phyloP scores from a whole-genome alignment of 2,113 vertebrate species.

The Fukomys damarensis region DNA sequence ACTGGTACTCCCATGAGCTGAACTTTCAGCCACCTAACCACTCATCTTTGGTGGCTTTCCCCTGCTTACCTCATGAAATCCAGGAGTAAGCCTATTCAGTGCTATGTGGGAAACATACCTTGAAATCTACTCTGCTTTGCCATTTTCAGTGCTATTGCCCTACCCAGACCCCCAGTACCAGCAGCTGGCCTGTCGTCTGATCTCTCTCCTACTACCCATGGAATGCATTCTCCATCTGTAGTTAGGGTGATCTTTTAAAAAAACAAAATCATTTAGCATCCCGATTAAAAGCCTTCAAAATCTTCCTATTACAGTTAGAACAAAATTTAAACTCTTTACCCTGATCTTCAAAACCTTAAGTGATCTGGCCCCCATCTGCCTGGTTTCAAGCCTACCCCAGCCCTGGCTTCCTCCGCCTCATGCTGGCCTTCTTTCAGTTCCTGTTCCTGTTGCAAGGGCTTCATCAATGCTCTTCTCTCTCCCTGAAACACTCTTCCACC shows the following conservation, averaged over 20 bases:
- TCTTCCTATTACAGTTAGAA: slow-evolving; percentile 25
- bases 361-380: not conserved
- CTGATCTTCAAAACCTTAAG: not conserved
- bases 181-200: not conserved
- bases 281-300: not conserved
- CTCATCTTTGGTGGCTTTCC: not conserved
- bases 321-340: not conserved
- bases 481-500: not conserved
- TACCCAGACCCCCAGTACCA: not conserved
- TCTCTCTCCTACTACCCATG: not conserved
- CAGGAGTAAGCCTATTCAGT: not conserved
- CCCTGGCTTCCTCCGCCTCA: not conserved
- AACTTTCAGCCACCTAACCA: not conserved
- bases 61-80: not conserved
- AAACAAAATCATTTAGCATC: not conserved
- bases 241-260: not conserved
- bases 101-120: slow-evolving; percentile 5
- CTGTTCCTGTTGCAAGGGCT: not conserved
- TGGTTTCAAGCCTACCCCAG: not conserved
- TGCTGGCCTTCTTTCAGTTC: not conserved
- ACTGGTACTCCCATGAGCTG: not conserved
- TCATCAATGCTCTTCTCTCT: not conserved
- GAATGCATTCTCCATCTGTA: not conserved
- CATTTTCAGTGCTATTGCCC: not conserved
- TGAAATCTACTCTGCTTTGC: not conserved